Percentiles rank a stretch among this genome's conserved stretches.
Conservation (phyloP, 1,140 invertebrate genomes). For the Drosophila erecta region DNA sequence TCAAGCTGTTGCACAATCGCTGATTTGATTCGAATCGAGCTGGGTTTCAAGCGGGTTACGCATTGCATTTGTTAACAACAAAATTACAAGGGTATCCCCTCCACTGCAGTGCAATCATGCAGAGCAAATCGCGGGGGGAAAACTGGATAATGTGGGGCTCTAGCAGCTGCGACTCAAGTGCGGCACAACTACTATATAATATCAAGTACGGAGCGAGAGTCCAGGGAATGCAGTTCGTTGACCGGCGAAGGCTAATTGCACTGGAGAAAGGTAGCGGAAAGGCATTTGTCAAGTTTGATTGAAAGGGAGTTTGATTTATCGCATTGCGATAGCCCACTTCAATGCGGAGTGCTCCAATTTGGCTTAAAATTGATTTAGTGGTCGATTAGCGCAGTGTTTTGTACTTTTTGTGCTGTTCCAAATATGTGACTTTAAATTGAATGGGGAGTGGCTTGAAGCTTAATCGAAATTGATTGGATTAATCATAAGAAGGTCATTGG, state of each 20-base stretch:
- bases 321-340: conserved; percentile 25
- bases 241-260: conserved; percentile 68
- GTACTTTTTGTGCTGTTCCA: too few species aligned
- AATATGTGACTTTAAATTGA: too few species aligned
- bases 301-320: conserved; percentile 74
- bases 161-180: conserved; percentile 13
- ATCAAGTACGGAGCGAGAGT: conserved; percentile 8
- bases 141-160: background rate
- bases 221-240: conserved; percentile 49
- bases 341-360: background rate
- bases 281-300: conserved; percentile 74
- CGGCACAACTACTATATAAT: conserved; percentile 10
- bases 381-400: background rate
- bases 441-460: too few species aligned
- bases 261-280: conserved; percentile 74
- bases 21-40: conserved; percentile 65
- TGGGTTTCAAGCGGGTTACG: conserved; percentile 69
- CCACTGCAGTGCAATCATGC: conserved; percentile 57
- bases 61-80: conserved; percentile 47
- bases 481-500: too few species aligned
- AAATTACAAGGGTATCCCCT: conserved; percentile 10
- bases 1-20: conserved; percentile 74
- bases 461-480: too few species aligned
- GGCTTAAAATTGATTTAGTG: conserved; percentile 4
- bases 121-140: conserved; percentile 15